Evolutionary conservation across 1,140 invertebrate genomes (phyloP).

Genomic region (Drosophila watanabei): DNA sequence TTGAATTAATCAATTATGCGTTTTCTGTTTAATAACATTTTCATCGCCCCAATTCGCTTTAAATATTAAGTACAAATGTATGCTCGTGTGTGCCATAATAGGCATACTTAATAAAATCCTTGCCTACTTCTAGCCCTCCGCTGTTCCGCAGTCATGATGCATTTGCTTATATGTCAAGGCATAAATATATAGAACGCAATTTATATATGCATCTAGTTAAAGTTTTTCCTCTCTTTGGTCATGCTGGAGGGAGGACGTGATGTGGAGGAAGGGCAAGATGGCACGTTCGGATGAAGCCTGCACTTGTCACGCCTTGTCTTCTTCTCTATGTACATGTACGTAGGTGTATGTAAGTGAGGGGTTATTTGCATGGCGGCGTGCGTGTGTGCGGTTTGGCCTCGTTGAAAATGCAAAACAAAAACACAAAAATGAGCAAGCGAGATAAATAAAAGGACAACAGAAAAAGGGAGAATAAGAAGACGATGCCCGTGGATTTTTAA

Average conservation of each 20-base stretch:
- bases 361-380: constrained; percentile 58
- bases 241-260: not conserved
- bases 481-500: constrained; percentile 63
- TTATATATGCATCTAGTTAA: constrained; percentile 79
- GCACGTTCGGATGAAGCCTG: constrained; percentile 65
- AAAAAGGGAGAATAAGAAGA: constrained; percentile 17
- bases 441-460: constrained; percentile 67
- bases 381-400: constrained; percentile 69
- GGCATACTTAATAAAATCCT: constrained; percentile 65
- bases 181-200: constrained; percentile 80
- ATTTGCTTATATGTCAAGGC: constrained; percentile 70
- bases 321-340: constrained; percentile 14
- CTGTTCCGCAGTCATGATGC: constrained; percentile 30
- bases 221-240: constrained; percentile 42
- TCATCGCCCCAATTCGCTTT: constrained; percentile 5
- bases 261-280: constrained; percentile 30
- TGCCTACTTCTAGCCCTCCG: constrained; percentile 10
- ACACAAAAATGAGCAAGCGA: constrained; percentile 71
- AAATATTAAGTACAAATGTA: constrained; percentile 17
- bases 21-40: not conserved
- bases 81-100: constrained; percentile 36
- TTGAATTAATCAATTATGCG: constrained; percentile 12
- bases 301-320: constrained; percentile 80
- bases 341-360: constrained; percentile 24
- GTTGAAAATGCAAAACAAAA: constrained; percentile 72